phyloP scores from a whole-genome alignment of 2,113 vertebrate genomes.

The Oxyruncus cristatus region DNA sequence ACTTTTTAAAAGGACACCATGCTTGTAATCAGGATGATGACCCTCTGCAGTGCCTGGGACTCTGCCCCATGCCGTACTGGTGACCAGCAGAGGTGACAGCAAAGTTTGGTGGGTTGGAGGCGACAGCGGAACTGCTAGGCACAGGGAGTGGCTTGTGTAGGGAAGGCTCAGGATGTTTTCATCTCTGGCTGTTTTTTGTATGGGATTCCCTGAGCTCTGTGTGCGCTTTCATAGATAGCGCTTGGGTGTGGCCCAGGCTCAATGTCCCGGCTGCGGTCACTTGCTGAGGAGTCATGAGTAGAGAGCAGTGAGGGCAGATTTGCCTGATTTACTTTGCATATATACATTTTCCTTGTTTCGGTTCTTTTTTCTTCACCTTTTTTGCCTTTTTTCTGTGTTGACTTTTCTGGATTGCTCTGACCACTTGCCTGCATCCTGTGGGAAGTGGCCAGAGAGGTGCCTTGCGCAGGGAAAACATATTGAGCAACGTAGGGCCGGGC shows the following conservation, averaged over 20 bases:
- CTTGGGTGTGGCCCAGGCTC: background rate
- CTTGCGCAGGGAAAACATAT: background rate
- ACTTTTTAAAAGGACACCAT: background rate
- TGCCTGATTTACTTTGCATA: background rate
- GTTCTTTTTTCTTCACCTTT: background rate
- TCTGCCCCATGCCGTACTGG: background rate
- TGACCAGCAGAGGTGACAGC: background rate
- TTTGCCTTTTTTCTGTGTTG: background rate
- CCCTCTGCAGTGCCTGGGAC: background rate
- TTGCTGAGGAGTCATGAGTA: background rate
- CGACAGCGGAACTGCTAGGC: background rate
- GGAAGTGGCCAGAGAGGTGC: background rate
- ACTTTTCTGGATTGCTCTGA: background rate
- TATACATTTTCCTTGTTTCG: background rate
- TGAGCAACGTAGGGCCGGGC: background rate
- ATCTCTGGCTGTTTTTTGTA: background rate
- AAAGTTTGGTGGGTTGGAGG: background rate
- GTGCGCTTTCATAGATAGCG: background rate
- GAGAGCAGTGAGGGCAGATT: background rate
- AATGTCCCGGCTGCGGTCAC: fast-evolving
- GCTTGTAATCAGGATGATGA: background rate
- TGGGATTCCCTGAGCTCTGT: background rate
- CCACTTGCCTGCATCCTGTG: background rate
- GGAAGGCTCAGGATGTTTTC: background rate
- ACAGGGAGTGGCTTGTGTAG: background rate